Conservation (phyloP, 1,140 invertebrate species). For the Calosoma granatense region DNA sequence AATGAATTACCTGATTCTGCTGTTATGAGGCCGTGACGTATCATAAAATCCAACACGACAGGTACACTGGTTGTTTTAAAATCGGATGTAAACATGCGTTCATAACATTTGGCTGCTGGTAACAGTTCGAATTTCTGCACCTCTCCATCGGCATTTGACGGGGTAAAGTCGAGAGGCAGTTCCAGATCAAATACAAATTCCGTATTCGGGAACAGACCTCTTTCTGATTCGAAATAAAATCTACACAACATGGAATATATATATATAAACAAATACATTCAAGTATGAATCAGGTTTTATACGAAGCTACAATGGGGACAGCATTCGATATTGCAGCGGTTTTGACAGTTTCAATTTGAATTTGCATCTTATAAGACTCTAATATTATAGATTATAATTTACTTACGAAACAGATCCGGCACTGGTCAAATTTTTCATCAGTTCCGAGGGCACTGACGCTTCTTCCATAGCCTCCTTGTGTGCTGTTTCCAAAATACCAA, state of each 20-base stretch:
- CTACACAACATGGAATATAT: slow-evolving; percentile 34
- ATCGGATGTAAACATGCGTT: slow-evolving; percentile 66
- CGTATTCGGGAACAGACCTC: slow-evolving; percentile 86
- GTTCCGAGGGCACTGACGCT: slow-evolving; percentile 67
- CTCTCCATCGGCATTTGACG: slow-evolving; percentile 85
- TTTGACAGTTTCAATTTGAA: no score
- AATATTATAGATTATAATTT: no score
- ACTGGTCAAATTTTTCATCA: slow-evolving; percentile 64
- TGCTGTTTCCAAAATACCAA: slow-evolving; percentile 76
- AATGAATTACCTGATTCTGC: slow-evolving; percentile 69
- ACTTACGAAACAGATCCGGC: slow-evolving; percentile 72
- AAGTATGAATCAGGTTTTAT: no score
- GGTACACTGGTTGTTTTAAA: slow-evolving; percentile 91
- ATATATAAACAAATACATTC: neutral
- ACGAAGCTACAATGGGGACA: no score
- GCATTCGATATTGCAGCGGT: no score
- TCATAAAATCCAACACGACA: slow-evolving; percentile 82
- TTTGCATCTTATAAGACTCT: no score
- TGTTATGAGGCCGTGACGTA: slow-evolving; percentile 79
- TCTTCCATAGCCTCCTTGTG: slow-evolving; percentile 91
- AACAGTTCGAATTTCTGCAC: slow-evolving; percentile 82
- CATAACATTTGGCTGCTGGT: slow-evolving; percentile 66
- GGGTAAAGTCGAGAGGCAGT: slow-evolving; percentile 77
- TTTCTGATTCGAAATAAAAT: slow-evolving; percentile 84
- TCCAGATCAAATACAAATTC: slow-evolving; percentile 94